Conservation (phyloP, 2,113 vertebrate species). For the Tilapia sparmanii region DNA sequence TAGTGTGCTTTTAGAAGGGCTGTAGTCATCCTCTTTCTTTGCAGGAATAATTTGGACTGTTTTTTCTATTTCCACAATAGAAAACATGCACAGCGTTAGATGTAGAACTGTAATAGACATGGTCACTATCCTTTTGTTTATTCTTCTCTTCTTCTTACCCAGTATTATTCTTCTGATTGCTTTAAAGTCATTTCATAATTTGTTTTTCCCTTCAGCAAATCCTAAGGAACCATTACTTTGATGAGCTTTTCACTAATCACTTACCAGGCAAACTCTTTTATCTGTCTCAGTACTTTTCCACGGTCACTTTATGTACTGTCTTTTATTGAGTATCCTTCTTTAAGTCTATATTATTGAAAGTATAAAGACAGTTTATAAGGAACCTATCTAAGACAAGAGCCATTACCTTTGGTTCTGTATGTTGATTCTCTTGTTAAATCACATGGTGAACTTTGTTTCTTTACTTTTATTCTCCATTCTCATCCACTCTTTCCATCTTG, state of each 20-base stretch:
- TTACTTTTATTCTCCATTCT: slow-evolving; percentile 29
- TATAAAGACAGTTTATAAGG: slow-evolving; percentile 8
- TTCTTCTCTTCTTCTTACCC: not conserved
- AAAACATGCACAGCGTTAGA: not conserved
- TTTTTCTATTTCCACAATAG: not conserved
- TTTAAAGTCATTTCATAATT: slow-evolving; percentile 51
- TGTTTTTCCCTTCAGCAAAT: slow-evolving; percentile 46
- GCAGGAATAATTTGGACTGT: not conserved
- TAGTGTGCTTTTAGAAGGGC: not conserved
- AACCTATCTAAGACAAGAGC: slow-evolving; percentile 38
- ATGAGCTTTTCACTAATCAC: slow-evolving; percentile 15
- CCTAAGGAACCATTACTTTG: slow-evolving; percentile 24
- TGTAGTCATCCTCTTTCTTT: not conserved
- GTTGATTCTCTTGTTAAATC: slow-evolving; percentile 60
- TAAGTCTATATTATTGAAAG: not conserved
- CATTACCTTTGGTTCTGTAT: slow-evolving; percentile 36
- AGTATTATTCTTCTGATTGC: slow-evolving; percentile 4
- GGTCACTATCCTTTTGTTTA: not conserved
- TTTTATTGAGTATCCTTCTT: not conserved
- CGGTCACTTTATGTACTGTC: not conserved
- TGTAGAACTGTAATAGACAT: not conserved
- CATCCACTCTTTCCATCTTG: slow-evolving; percentile 43
- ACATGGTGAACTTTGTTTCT: slow-evolving; percentile 60
- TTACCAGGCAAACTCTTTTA: slow-evolving; percentile 28
- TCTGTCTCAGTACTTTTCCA: slow-evolving; percentile 43